Conservation (phyloP, 2,888 invertebrate species). For the Taenaris catops region DNA sequence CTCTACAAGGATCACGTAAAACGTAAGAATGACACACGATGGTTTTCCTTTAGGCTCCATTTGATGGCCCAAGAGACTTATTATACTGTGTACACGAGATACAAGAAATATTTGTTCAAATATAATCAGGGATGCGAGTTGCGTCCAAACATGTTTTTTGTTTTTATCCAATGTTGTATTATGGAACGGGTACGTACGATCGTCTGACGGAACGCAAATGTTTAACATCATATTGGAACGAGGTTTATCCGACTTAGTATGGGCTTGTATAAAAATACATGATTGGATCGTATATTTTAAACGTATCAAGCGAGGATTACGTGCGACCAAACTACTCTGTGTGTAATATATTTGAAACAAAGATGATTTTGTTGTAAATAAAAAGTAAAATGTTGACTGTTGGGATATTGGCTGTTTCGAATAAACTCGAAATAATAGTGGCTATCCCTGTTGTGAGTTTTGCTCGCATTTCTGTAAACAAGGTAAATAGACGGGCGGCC, state of each 20-base stretch:
- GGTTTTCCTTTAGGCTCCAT: slow-evolving; percentile 71
- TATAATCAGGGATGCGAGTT: slow-evolving; percentile 71
- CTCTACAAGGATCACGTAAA: slow-evolving; percentile 63
- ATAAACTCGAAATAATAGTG: slow-evolving; percentile 19
- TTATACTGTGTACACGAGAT: slow-evolving; percentile 71
- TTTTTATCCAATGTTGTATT: slow-evolving; percentile 65
- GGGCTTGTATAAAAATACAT: slow-evolving; percentile 21
- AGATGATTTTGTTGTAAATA: slow-evolving; percentile 9
- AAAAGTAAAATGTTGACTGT: slow-evolving; percentile 10
- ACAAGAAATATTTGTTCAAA: slow-evolving; percentile 72
- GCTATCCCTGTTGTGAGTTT: slow-evolving; percentile 31
- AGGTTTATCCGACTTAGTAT: slow-evolving; percentile 23
- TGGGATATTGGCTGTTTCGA: slow-evolving; percentile 6
- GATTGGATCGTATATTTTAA: slow-evolving; percentile 20
- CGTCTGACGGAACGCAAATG: slow-evolving; percentile 56
- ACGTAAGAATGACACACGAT: slow-evolving; percentile 53
- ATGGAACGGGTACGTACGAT: slow-evolving; percentile 41
- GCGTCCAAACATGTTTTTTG: slow-evolving; percentile 64
- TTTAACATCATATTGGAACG: slow-evolving; percentile 64
- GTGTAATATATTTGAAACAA: slow-evolving; percentile 9
- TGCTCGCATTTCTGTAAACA: slow-evolving; percentile 33
- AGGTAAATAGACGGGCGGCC: slow-evolving; percentile 50
- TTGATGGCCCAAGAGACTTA: slow-evolving; percentile 72
- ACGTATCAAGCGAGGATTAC: slow-evolving; percentile 16
- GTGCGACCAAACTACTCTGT: slow-evolving; percentile 8